These are phyloP conservation scores for Chascanopsetta lugubris DNA, from an alignment of 2,113 vertebrate species.

Conservation along the genomic window DNA sequence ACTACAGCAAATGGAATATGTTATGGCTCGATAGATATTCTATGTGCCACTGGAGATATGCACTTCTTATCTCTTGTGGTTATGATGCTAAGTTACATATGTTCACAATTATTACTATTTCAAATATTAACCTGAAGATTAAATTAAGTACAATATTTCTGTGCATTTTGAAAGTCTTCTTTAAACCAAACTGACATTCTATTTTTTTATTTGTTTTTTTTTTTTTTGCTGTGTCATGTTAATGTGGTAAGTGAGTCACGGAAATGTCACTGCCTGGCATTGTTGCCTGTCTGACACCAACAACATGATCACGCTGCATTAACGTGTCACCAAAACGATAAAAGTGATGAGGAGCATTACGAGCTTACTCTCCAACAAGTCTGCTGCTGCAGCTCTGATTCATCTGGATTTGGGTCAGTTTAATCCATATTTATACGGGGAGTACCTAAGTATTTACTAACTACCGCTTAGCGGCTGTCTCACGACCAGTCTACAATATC, in stretches of 20 bases:
- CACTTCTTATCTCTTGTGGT: no score
- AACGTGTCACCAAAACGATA: slow-evolving; percentile 2
- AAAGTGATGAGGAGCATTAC: slow-evolving; percentile 4
- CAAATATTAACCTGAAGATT: no score
- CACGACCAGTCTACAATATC: neutral
- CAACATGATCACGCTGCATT: slow-evolving; percentile 3
- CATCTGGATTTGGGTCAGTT: slow-evolving; percentile 23
- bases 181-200: no score
- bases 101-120: neutral
- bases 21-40: no score
- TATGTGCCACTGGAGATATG: no score
- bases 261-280: slow-evolving; percentile 3
- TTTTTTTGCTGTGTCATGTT: no score
- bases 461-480: slow-evolving; percentile 4
- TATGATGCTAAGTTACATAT: no score
- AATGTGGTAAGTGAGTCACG: no score
- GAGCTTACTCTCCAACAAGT: neutral
- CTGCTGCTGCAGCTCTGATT: slow-evolving; percentile 12
- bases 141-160: no score
- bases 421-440: slow-evolving; percentile 31
- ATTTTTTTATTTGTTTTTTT: no score
- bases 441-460: slow-evolving; percentile 14
- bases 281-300: slow-evolving; percentile 1
- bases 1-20: no score
- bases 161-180: no score